These are phyloP conservation scores for Elachura formosa DNA, from an alignment of 2,113 vertebrate species.

Conservation along the genomic window DNA sequence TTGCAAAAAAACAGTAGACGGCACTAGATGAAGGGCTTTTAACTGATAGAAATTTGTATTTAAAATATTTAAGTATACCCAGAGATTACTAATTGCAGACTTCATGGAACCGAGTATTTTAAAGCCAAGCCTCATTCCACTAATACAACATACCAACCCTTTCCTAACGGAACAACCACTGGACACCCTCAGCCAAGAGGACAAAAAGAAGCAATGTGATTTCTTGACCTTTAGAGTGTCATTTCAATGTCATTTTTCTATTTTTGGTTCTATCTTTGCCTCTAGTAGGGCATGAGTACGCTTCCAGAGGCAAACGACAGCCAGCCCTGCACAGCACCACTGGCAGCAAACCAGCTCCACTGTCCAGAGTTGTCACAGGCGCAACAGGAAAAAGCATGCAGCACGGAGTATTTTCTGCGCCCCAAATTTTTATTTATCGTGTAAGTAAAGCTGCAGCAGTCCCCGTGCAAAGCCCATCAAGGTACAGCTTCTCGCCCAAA, in stretches of 20 bases:
- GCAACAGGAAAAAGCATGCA: not conserved
- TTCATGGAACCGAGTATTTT: not conserved
- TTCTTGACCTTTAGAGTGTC: not conserved
- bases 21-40: not conserved
- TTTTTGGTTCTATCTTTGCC: not conserved
- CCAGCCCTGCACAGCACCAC: not conserved
- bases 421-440: not conserved
- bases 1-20: not conserved
- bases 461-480: not conserved
- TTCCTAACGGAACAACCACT: rapidly evolving
- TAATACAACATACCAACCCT: rapidly evolving
- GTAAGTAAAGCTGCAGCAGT: no score
- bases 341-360: not conserved
- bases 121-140: not conserved
- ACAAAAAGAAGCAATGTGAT: not conserved
- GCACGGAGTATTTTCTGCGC: not conserved
- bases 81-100: not conserved
- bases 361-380: no score
- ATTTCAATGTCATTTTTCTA: not conserved
- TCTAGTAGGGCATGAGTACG: no score
- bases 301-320: no score
- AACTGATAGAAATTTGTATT: not conserved
- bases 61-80: not conserved
- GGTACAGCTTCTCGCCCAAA: not conserved
- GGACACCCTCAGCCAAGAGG: not conserved